Evolutionary conservation across 1,140 invertebrate species (phyloP), one percentile per base, ranked within the genome.

Genomic region (Trichonephila clavipes): DNA sequence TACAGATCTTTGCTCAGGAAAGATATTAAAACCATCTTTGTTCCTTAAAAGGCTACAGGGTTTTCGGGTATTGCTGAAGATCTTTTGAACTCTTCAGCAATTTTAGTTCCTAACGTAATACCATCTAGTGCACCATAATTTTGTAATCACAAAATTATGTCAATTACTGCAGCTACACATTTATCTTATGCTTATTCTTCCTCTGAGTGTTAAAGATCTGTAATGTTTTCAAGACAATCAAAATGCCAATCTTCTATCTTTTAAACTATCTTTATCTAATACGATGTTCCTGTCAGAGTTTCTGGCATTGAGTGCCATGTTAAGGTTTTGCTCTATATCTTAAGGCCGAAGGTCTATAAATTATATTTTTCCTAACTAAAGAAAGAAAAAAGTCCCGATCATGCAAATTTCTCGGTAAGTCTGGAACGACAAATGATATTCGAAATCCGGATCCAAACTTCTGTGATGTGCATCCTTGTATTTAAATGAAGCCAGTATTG

Each of bases 401-500:
- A 64, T 87, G 51, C 85, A 64, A 40, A 62, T 62, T 61, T 87
- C 85, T 58, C 51, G 44, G 44, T 58, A 21, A 51, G 44, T 24
- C 44, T 19, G 21, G 21, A 19, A 87, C 59, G 85, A 28, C 24
- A 87, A 87, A 61, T 34, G 85, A 87, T 62, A 62, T 19, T 87
- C 85, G 85, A 87, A 12, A 87, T 34, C 59, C 58, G 85, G n/a
- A 87, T 62, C 19, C 28, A 77, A 72, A 77, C 24, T 62, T 90
- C 90, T 92, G 90, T 92, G 90, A 92, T 86, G 90, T 72, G 90
- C 90, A 64, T 92, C 51, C 81, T 92, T 92, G 90, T 91, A 91
- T 91, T 83, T 91, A 90, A 85, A 91, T 85, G 61, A 91, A 92
- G 90, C 90, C 90, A 92, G 90, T 92, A 86, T 92, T 92, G 90